phyloP scores from a whole-genome alignment of 2,797 vertebrate genomes.

The Apodemus agrarius region DNA sequence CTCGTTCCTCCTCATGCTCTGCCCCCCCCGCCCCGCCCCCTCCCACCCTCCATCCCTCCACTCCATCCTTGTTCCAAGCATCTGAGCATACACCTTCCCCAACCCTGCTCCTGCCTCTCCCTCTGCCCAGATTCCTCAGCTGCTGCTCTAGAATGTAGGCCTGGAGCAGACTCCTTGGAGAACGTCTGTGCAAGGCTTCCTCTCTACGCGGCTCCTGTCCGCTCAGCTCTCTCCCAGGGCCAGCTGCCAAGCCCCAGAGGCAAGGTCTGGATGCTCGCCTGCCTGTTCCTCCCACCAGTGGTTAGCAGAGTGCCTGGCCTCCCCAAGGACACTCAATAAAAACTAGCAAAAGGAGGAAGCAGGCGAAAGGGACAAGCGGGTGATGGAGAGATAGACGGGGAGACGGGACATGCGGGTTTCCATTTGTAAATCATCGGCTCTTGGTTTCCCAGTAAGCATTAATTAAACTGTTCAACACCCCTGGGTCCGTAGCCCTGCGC shows the following conservation, averaged over 20 bases:
- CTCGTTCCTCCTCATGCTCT: not conserved
- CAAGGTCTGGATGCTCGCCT: not conserved
- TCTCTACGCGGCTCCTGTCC: not conserved
- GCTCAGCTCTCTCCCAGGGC: not conserved
- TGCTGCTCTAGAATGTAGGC: not conserved
- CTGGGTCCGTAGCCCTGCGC: slow-evolving; percentile 46
- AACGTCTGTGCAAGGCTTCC: not conserved
- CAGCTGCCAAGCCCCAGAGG: not conserved
- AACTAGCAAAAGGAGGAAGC: not conserved
- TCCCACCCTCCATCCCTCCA: too few species aligned
- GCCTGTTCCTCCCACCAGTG: not conserved
- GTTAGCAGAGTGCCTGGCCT: not conserved
- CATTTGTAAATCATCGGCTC: slow-evolving; percentile 62
- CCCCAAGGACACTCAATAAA: not conserved
- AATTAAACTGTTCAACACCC: slow-evolving; percentile 65
- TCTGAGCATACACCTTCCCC: not conserved
- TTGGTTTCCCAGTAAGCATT: slow-evolving; percentile 62
- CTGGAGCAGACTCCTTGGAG: not conserved
- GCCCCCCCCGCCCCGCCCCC: too few species aligned
- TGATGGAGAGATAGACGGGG: not conserved
- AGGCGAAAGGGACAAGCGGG: not conserved
- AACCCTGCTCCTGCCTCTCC: not conserved
- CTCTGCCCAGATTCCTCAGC: not conserved
- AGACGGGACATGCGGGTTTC: slow-evolving; percentile 46
- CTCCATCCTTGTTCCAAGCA: too few species aligned